Evolutionary conservation across 2,797 vertebrate genomes (phyloP), one percentile per base, ranked within the genome.

Genomic region (Ceryle rudis): DNA sequence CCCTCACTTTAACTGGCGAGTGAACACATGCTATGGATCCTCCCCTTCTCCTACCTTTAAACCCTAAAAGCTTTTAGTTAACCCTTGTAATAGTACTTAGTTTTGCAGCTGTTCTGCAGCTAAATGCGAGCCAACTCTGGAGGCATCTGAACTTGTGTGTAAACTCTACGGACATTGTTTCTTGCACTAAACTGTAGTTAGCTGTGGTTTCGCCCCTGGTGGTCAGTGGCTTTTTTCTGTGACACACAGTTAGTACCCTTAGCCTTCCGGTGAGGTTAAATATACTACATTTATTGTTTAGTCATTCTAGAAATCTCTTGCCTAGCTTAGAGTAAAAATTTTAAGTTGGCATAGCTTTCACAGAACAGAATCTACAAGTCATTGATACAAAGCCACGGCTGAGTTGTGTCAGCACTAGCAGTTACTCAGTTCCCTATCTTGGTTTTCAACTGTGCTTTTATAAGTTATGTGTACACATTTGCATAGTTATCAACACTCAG

Each of bases 381-480:
- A 80, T 4, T 5, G 19, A 28, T 17, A 57, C 3, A 80, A 79
- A 72, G 25, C 41, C 29, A 66, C 4, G 65, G 18, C 2, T 11
- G 22, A 86, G 9, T 2, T 80, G 23, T 33, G 33, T 13, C n/a
- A 60, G n/a, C 37, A 47, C 22, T 20, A 67, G 42, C 26, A 54
- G 12, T 69, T 66, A 64, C 0, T 33, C 44, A 29, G 16, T 16
- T 58, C 6, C 7, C 17, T 19, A 5, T 29, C 19, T 49, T 52
- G 14, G 28, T 41, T 71, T 41, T 54, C 69, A 39, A 7, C 35
- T 70, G 14, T 52, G 21, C 29, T 89, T 62, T 66, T 69, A 51
- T 4, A 28, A 69, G 22, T 37, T 44, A n/a, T 0, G 0, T 21
- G 14, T 14, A 49, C 47, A 29, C 37, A 37, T 52, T 16, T 55